These are phyloP conservation scores for Sialia sialis DNA, from an alignment of 2,113 vertebrate genomes.

Conservation along the genomic window DNA sequence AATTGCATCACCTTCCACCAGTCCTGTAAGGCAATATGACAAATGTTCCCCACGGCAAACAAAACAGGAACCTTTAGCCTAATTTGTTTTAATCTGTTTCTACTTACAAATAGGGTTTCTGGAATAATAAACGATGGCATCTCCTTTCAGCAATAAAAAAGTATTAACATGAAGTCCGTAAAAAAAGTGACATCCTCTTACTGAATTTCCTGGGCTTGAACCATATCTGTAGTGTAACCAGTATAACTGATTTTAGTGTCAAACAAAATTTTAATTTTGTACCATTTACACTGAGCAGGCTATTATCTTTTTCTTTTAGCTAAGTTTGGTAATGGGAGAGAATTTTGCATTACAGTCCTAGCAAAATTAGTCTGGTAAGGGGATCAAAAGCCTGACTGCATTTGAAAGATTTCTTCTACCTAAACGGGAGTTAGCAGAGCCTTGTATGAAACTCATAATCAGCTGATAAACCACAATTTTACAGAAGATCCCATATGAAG, in stretches of 20 bases:
- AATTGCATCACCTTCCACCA: background rate
- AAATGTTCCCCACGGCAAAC: background rate
- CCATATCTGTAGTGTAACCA: background rate
- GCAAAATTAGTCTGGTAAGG: background rate
- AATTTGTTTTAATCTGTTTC: background rate
- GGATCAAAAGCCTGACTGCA: background rate
- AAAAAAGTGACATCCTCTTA: background rate
- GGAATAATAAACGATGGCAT: background rate
- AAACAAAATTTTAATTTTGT: background rate
- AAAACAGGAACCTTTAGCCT: background rate
- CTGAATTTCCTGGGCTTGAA: background rate
- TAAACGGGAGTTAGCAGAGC: background rate
- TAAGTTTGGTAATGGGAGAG: background rate
- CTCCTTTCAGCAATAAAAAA: background rate
- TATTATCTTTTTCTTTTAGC: background rate
- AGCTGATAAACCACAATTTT: background rate
- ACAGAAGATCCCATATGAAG: background rate
- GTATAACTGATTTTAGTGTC: background rate
- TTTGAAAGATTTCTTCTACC: background rate
- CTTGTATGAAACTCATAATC: background rate
- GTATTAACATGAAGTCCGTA: background rate
- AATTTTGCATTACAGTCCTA: background rate
- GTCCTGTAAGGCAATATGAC: background rate
- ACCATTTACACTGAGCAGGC: background rate
- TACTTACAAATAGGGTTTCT: background rate